Base-by-base conservation (phyloP, 2,888 invertebrate genomes). In the Disparrhopalites patrizii region DNA sequence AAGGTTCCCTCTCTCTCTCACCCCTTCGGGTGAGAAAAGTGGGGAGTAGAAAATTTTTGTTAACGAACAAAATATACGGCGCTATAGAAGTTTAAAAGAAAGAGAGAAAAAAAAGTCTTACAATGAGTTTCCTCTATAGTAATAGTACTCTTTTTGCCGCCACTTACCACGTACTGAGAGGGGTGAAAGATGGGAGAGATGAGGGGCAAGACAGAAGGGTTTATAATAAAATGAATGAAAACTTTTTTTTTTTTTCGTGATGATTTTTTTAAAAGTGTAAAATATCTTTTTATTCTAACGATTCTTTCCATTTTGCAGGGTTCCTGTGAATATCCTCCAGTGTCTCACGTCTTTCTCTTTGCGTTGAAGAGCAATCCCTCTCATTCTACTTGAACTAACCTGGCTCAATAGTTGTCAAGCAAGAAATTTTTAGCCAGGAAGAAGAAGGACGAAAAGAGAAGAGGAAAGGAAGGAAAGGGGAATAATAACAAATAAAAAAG, bases 341-440 rank as follows among this genome's bases (percentile, higher is more conserved):
- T 3, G 40, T 36, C 36, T 36, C 13, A 13, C 30, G n/a, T 36
- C 57, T 40, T 23, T 33, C 36, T 55, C 33, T 55, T 55, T 55
- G 23, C 47, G 23, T 23, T n/a, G n/a, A n/a, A n/a, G n/a, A n/a
- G n/a, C n/a, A n/a, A 33, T 25, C 58, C n/a, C 27, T 20, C 20
- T 51, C 33, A 52, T 54, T 52, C 28, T 18, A 33, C 56, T 38
- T 31, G 51, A 18, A 57, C 70, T 72, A 72, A 72, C 72, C 72
- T 70, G 70, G 69, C 70, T 65, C 69, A 72, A 72, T 68, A 72
- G 67, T 69, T 66, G 70, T 70, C 70, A 70, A 69, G 68, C 72
- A 66, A 67, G 69, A 72, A 70, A n/a, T n/a, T n/a, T 68, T 66
- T 70, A 58, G 60, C 50, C 64, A 60, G 63, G 65, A 63, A 65